These are phyloP conservation scores for Saguinus imperator DNA, from an alignment of 2,113 vertebrate genomes.

Conservation along the genomic window DNA sequence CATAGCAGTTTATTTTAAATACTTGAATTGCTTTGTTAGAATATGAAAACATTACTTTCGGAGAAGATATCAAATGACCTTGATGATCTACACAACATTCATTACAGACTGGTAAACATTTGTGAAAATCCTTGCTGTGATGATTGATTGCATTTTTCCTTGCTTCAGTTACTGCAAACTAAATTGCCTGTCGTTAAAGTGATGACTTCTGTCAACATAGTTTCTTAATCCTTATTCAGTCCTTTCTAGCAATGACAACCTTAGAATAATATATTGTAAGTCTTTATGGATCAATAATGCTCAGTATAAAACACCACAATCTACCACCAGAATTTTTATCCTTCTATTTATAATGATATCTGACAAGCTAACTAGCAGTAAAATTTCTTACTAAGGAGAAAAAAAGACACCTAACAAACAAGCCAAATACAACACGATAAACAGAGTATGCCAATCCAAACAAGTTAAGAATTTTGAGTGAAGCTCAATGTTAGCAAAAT, in stretches of 20 bases:
- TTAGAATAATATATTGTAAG: conserved; percentile 80
- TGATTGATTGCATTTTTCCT: conserved; percentile 86
- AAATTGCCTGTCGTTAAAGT: conserved; percentile 91
- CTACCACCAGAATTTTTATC: conserved; percentile 78
- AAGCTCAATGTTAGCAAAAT: conserved; percentile 38
- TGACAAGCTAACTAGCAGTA: conserved; percentile 76
- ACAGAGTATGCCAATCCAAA: conserved; percentile 63
- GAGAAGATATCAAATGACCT: conserved; percentile 78
- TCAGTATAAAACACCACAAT: conserved; percentile 79
- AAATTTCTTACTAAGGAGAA: conserved; percentile 62
- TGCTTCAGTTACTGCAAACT: conserved; percentile 83
- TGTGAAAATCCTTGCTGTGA: conserved; percentile 85
- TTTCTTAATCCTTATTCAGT: conserved; percentile 82
- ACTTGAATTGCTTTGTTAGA: conserved; percentile 64
- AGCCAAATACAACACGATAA: conserved; percentile 47
- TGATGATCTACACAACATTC: conserved; percentile 75
- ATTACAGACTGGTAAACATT: conserved; percentile 84
- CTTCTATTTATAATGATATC: conserved; percentile 65
- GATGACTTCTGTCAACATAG: conserved; percentile 82
- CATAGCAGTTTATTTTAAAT: conserved; percentile 72
- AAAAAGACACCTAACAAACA: conserved; percentile 61
- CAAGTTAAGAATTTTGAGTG: conserved; percentile 62
- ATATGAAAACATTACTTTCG: conserved; percentile 76
- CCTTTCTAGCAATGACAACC: conserved; percentile 78
- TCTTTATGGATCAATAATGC: conserved; percentile 83